Conservation (phyloP, 2,888 invertebrate species). For the Drosophila pseudotalamancana region DNA sequence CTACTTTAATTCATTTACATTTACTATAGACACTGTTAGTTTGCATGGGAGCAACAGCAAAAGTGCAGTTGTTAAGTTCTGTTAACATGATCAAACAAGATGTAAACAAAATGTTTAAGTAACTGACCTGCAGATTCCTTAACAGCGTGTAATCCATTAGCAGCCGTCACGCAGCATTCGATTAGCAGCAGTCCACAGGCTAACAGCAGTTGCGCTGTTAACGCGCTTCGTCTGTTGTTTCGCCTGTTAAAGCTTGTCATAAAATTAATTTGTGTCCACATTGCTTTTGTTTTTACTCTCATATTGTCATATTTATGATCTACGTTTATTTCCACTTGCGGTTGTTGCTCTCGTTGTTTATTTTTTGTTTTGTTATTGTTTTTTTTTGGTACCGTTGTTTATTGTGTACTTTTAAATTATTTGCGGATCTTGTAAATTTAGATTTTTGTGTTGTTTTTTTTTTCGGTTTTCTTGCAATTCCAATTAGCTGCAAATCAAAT, state of each 20-base stretch:
- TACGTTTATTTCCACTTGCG: slow-evolving; percentile 49
- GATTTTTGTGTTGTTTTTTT: slow-evolving; percentile 23
- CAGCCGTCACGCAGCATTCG: not conserved
- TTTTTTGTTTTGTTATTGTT: slow-evolving; percentile 2
- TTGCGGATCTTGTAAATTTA: slow-evolving; percentile 17
- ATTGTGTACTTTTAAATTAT: slow-evolving; percentile 15
- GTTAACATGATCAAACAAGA: no score
- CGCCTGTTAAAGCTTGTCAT: slow-evolving; percentile 14
- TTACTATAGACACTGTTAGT: no score
- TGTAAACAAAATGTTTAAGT: not conserved
- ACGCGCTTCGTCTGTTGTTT: slow-evolving; percentile 1
- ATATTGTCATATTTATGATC: slow-evolving; percentile 71
- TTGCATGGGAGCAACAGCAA: no score
- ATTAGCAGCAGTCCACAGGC: slow-evolving; percentile 28
- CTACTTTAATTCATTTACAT: no score
- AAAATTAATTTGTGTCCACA: slow-evolving; percentile 15
- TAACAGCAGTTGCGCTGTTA: slow-evolving; percentile 46
- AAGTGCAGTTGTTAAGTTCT: no score
- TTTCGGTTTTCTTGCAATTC: slow-evolving; percentile 3
- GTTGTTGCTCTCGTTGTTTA: slow-evolving; percentile 38
- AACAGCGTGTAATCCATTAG: slow-evolving; percentile 20
- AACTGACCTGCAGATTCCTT: slow-evolving; percentile 35
- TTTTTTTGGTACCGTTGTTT: slow-evolving; percentile 4
- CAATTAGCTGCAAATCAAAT: slow-evolving; percentile 47
- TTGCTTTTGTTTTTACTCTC: slow-evolving; percentile 42